Base-by-base conservation (phyloP, 2,888 invertebrate genomes). In the Nemapogon koenigi region DNA sequence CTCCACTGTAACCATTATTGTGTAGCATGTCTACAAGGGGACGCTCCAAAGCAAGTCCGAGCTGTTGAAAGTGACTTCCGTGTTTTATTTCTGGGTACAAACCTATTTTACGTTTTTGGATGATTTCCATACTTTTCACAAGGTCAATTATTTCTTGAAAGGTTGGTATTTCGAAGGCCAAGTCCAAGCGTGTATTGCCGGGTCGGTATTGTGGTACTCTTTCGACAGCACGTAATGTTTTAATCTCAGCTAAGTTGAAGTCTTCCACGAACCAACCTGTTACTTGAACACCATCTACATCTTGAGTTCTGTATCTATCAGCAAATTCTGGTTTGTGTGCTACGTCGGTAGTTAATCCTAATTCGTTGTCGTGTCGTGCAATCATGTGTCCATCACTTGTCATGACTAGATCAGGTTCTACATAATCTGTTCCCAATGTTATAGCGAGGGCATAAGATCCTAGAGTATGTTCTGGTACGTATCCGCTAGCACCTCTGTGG, bases 371-470 rank as follows among this genome's bases (percentile, higher is more conserved):
- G 25, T 41, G 41, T 27, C 41, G 17, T 1, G 41, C 38, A n/a
- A 41, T 28, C 2, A 41, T 16, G 27, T 38, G 36, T 4, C 41
- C 41, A 27, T 41, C 41, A 6, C 18, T 38, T 14, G 38, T 38
- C 35, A 41, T 41, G 17, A 41, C 41, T 11, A 41, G 38, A 15
- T 41, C 41, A 8, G 41, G 41, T 26, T 41, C 41, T n/a, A 41
- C 31, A 27, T 33, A 41, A 28, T 41, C 41, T 8, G 41, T 38
- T 6, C 41, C 41, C 41, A 41, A 38, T 3, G 41, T 41, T 16
- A 41, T 38, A n/a, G 41, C 41, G 11, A 41, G 16, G n/a, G 41
- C 38, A 16, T 41, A 41, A 14, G 41, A 16, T 1, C 41, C 41
- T 15, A 41, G 29, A 6, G 41, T 41, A 35, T 41, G 41, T 30